phyloP scores from a whole-genome alignment of 2,888 invertebrate genomes.

The Oligia latruncula region DNA sequence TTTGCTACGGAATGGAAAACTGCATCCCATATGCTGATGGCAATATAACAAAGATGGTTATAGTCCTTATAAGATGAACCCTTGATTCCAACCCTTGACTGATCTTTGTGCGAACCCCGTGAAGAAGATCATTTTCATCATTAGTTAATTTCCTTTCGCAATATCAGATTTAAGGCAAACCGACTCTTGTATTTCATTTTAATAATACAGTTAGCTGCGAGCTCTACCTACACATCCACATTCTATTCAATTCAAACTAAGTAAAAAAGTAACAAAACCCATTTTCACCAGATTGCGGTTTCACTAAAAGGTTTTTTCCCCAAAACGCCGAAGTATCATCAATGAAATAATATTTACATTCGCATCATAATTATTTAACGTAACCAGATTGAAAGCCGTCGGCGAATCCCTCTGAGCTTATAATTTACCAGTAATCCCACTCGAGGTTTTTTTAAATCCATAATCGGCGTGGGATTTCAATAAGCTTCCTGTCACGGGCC shows the following conservation, averaged over 20 bases:
- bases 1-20: not conserved
- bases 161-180: not conserved
- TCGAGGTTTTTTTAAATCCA: conserved; percentile 82
- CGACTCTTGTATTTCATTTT: not conserved
- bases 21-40: not conserved
- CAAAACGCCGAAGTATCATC: conserved; percentile 37
- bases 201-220: not conserved
- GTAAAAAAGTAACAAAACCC: conserved; percentile 20
- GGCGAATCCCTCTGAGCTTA: conserved; percentile 77
- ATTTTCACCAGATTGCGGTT: conserved; percentile 39
- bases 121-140: not conserved
- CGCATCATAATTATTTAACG: conserved; percentile 77
- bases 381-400: conserved; percentile 72
- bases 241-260: not conserved
- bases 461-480: conserved; percentile 88
- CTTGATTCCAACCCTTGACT: not conserved
- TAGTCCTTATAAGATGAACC: not conserved
- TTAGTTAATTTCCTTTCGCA: not conserved
- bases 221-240: not conserved
- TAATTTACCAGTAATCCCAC: conserved; percentile 88
- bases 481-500: conserved; percentile 83
- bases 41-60: not conserved
- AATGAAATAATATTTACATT: conserved; percentile 68
- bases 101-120: not conserved
- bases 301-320: conserved; percentile 31